Conservation (phyloP, 2,797 vertebrate genomes). For the Perdix hodgsoniae region DNA sequence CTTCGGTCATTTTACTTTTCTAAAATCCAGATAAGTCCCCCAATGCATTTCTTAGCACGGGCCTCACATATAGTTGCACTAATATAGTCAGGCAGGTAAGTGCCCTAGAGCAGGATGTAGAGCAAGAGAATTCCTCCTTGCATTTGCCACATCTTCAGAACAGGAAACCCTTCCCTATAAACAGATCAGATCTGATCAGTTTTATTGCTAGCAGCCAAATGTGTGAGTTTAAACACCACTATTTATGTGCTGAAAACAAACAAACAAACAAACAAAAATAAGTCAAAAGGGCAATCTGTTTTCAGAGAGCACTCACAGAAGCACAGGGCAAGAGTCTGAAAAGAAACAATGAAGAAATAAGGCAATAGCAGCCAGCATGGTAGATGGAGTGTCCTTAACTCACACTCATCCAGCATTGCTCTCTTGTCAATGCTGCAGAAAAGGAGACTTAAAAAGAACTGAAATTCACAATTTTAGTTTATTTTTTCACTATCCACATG, state of each 20-base stretch:
- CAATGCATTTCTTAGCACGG: neutral
- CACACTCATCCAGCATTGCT: neutral
- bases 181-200: neutral
- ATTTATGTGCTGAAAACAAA: neutral
- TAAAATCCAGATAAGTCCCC: neutral
- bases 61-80: neutral
- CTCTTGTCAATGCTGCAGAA: neutral
- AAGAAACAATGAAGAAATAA: neutral
- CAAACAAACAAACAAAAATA: neutral
- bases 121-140: fast-evolving
- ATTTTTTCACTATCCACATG: neutral
- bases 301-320: neutral
- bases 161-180: neutral
- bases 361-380: neutral
- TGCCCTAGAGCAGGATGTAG: neutral
- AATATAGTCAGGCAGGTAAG: neutral
- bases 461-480: neutral
- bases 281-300: neutral
- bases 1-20: neutral
- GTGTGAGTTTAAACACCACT: neutral
- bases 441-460: neutral
- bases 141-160: neutral
- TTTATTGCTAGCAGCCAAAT: neutral
- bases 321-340: neutral
- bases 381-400: neutral